Evolutionary conservation across 2,797 vertebrate genomes (phyloP).

Genomic region (Pseudopleuronectes americanus): DNA sequence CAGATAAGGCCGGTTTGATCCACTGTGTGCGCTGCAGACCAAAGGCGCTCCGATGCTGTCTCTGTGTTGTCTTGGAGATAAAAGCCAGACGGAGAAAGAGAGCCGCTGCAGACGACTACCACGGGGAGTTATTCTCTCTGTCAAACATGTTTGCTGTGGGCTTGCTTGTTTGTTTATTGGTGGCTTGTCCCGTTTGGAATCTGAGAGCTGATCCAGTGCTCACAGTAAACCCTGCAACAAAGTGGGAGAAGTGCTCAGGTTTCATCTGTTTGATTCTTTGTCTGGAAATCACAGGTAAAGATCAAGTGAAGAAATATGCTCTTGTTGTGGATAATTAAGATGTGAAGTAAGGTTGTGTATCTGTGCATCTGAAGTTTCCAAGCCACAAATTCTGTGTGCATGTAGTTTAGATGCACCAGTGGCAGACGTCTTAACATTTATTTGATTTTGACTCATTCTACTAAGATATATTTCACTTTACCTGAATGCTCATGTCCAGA

Average conservation of each 20-base stretch:
- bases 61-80: conserved; percentile 71
- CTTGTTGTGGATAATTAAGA: not conserved
- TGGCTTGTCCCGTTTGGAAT: conserved; percentile 60
- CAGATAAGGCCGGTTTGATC: conserved; percentile 61
- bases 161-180: conserved; percentile 74
- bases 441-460: conserved; percentile 1
- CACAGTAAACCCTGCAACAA: conserved; percentile 56
- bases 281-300: conserved; percentile 36
- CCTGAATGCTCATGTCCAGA: not conserved
- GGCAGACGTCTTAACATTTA: conserved; percentile 15
- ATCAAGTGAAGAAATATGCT: conserved; percentile 1
- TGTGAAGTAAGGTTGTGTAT: not conserved
- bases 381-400: conserved; percentile 3
- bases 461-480: not conserved
- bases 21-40: conserved; percentile 44
- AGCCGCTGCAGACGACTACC: conserved; percentile 49
- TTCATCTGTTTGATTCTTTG: conserved; percentile 22
- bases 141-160: conserved; percentile 69
- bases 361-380: not conserved
- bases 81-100: conserved; percentile 69
- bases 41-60: conserved; percentile 49
- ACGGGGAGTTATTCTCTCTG: conserved; percentile 69
- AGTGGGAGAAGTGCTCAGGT: conserved; percentile 20
- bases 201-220: conserved; percentile 51
- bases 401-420: conserved; percentile 7